These are phyloP conservation scores for Elysia crispata DNA, from an alignment of 2,888 invertebrate genomes.

Conservation along the genomic window DNA sequence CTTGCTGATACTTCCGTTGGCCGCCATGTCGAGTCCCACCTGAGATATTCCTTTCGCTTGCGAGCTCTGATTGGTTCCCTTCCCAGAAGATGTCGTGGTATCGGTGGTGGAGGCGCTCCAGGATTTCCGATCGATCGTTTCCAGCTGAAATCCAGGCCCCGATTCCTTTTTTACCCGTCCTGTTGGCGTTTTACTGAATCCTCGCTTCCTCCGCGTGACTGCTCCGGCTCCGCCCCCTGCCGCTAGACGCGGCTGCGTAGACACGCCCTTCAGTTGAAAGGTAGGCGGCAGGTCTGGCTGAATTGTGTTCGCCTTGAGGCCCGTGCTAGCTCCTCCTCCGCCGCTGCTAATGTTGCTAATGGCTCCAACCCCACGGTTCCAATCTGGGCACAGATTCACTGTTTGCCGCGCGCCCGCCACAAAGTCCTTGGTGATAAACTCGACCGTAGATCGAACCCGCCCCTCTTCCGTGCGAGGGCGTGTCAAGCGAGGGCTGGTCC, in stretches of 20 bases:
- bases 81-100: constrained; percentile 12
- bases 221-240: no score
- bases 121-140: constrained; percentile 11
- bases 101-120: constrained; percentile 40
- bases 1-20: background rate
- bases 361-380: background rate
- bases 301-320: constrained; percentile 35
- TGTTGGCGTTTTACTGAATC: constrained; percentile 18
- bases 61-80: constrained; percentile 9
- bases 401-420: constrained; percentile 14
- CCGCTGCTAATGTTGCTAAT: background rate
- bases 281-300: constrained; percentile 42
- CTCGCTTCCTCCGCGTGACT: constrained; percentile 3
- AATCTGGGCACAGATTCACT: constrained; percentile 26
- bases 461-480: constrained; percentile 3
- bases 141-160: constrained; percentile 1
- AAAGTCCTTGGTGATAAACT: constrained; percentile 41
- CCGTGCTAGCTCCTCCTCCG: constrained; percentile 5
- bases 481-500: background rate
- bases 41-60: background rate
- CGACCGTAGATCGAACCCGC: background rate
- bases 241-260: background rate
- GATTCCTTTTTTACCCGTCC: background rate
- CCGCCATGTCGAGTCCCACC: background rate
- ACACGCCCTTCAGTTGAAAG: constrained; percentile 41